Conservation (phyloP, 1,140 invertebrate genomes). For the Cyclargus thomasi region DNA sequence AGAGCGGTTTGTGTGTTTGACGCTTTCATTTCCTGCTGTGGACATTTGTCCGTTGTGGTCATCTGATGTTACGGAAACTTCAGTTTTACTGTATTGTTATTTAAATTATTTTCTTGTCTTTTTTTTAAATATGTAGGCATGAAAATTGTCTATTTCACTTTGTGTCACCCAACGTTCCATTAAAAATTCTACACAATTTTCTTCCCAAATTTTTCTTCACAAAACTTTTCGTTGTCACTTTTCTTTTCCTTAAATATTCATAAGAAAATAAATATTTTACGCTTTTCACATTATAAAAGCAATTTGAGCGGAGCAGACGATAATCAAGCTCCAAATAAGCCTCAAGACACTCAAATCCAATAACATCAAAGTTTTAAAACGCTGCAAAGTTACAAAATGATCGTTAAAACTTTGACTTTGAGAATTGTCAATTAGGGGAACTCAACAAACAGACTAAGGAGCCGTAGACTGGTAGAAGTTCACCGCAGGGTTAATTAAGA, state of each 20-base stretch:
- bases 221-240: neutral
- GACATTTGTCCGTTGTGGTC: slow-evolving; percentile 25
- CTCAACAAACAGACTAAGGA: slow-evolving; percentile 24
- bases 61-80: neutral
- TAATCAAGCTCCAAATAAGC: slow-evolving; percentile 13
- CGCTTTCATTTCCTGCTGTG: slow-evolving; percentile 54
- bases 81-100: too few species aligned
- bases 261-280: neutral
- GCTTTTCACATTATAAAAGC: slow-evolving; percentile 3
- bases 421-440: slow-evolving; percentile 27
- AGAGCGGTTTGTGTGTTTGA: slow-evolving; percentile 43
- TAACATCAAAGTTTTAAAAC: slow-evolving; percentile 13
- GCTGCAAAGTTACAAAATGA: slow-evolving; percentile 28
- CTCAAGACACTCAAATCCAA: slow-evolving; percentile 12
- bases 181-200: neutral
- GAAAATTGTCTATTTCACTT: neutral
- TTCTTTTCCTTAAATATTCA: neutral
- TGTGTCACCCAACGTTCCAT: neutral
- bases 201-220: neutral
- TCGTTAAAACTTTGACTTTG: slow-evolving; percentile 30
- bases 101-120: too few species aligned
- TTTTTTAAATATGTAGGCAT: too few species aligned
- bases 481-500: slow-evolving; percentile 3
- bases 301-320: neutral
- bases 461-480: slow-evolving; percentile 9